Evolutionary conservation across 2,113 vertebrate genomes (phyloP), one percentile per base, ranked within the genome.

Genomic region (Oryzias curvinotus): DNA sequence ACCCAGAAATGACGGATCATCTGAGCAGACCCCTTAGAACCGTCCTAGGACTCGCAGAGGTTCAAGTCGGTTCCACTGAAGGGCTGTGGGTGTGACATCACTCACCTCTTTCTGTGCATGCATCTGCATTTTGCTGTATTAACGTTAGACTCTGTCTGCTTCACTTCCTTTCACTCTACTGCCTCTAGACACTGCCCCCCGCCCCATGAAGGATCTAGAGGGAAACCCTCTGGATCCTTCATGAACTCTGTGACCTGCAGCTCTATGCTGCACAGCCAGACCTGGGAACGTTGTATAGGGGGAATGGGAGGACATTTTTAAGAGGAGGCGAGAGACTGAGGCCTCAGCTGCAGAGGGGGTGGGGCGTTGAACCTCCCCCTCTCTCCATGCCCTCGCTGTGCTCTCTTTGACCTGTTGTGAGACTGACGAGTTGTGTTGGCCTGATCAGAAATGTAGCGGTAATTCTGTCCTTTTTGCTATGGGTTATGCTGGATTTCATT

Each of bases 201-300:
- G 68, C 28, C 57, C 57, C 59, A 53, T 69, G 57, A 55, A 72
- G 73, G 23, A 72, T 47, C 55, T 41, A 75, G 67, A 84, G 65
- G 73, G 77, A 80, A 83, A 69, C 61, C 57, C 68, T 75, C 75
- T 57, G 53, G 77, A 72, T 76, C 72, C 76, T 80, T 65, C 47
- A 71, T 87, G 84, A 87, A 87, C 85, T 70, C 77, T 65, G 74
- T 85, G 84, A 90, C 88, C 85, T 71, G 60, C 48, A 85, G 81
- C 71, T 58, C 61, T 45, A 48, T 47, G 55, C 63, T 80, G 68
- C 75, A 73, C 60, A 67, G 54, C 71, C 61, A 77, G 72, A 73
- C 68, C 51, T 57, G 61, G 54, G 52, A 26, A 48, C 28, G 57
- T 46, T 68, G 57, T 54, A 60, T 61, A 50, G 54, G 69, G 61